These are phyloP conservation scores for Maniola hyperantus DNA, from an alignment of 2,888 invertebrate genomes.

Conservation along the genomic window DNA sequence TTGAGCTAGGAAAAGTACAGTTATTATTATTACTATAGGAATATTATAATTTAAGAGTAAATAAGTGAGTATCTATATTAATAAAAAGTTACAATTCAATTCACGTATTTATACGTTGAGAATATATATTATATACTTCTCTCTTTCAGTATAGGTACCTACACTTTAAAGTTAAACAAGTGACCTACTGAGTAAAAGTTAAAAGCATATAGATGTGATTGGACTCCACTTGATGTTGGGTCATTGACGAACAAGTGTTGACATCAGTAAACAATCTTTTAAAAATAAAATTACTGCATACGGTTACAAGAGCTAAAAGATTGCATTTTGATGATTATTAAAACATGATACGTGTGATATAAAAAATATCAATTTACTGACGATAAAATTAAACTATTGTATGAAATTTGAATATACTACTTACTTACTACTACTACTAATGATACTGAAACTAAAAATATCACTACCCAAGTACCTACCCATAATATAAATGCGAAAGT, in stretches of 20 bases:
- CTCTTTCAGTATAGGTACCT: neutral
- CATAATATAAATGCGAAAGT: too few relatives aligned
- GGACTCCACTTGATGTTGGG: neutral
- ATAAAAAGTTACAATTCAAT: too few relatives aligned
- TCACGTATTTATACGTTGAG: too few relatives aligned
- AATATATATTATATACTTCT: neutral
- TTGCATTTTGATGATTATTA: slow-evolving; percentile 6
- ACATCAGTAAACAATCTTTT: slow-evolving; percentile 1
- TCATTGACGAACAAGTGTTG: slow-evolving; percentile 8
- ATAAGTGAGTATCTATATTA: too few relatives aligned
- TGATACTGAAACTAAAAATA: too few relatives aligned
- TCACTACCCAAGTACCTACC: too few relatives aligned
- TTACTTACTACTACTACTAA: too few relatives aligned
- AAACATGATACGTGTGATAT: neutral
- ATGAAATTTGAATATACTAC: too few relatives aligned
- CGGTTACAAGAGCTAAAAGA: neutral
- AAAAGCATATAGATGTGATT: slow-evolving; percentile 4
- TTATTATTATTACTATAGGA: too few relatives aligned
- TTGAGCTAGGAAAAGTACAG: too few relatives aligned
- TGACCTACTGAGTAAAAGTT: slow-evolving; percentile 12
- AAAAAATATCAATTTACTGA: neutral
- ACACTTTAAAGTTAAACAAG: slow-evolving; percentile 1
- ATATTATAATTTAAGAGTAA: too few relatives aligned
- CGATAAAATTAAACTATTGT: too few relatives aligned
- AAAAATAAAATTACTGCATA: neutral